phyloP scores from a whole-genome alignment of 2,113 vertebrate genomes.

The Dicrurus megarhynchus region DNA sequence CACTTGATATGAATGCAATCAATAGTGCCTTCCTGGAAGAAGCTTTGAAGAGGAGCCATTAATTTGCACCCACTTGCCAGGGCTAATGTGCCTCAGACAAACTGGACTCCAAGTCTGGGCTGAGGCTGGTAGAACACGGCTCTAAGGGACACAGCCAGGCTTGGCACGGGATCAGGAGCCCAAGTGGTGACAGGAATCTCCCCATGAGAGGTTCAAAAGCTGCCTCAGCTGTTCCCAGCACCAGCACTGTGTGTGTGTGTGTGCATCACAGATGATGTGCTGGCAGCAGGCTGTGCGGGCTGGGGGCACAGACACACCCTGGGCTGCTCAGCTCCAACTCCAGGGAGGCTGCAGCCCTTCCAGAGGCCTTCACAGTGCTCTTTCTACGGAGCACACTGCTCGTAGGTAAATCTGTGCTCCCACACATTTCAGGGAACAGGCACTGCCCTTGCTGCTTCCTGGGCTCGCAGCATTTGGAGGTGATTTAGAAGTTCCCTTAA shows the following conservation, averaged over 20 bases:
- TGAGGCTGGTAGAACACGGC: neutral
- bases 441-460: neutral
- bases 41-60: neutral
- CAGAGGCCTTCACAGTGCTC: neutral
- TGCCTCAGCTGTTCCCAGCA: neutral
- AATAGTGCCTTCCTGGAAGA: conserved; percentile 19
- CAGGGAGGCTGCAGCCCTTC: neutral
- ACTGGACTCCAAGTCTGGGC: neutral
- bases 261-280: neutral
- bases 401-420: neutral
- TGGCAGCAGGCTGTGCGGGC: neutral
- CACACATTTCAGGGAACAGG: neutral
- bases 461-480: neutral
- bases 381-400: rapidly evolving
- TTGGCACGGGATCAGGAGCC: neutral
- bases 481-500: neutral
- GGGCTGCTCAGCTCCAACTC: neutral
- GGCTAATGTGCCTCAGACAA: neutral
- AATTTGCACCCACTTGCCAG: neutral
- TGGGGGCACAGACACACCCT: neutral
- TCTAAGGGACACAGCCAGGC: neutral
- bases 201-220: neutral
- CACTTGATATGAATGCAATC: neutral
- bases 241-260: neutral
- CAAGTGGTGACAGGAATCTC: neutral